Evolutionary conservation across 2,888 invertebrate genomes (phyloP), one percentile per base, ranked within the genome.

Genomic region (Hypomecis punctinalis): DNA sequence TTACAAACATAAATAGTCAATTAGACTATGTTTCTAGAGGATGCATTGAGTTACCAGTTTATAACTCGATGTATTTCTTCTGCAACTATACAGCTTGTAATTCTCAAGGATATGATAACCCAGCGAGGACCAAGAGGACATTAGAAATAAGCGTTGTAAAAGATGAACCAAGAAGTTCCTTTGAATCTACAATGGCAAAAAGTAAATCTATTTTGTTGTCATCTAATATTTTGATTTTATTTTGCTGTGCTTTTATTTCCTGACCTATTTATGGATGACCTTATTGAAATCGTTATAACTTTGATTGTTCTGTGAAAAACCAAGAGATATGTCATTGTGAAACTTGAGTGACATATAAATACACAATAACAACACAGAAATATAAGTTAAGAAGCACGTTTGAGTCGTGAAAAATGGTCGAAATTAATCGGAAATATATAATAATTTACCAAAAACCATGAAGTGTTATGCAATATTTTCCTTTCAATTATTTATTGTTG

Each of bases 1-100:
- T 70, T 61, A 84, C 81, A 61, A 84, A 84, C 67, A 79, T 88
- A 39, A 79, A 87, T 65, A 75, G 79, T 39, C 76, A 76, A 62
- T 69, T 67, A 5, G 77, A 80, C 60, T 77, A 72, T 62, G 84
- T 89, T 10, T 76, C 82, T 5, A 81, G 89, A 76, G 90, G 90
- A 63, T 91, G 90, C 68, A 76, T 78, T n/a, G 42, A 74, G 7
- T 74, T 68, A 64, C 85, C 85, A 33, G 73, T 68, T 5, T 86
- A 71, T 62, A 91, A 91, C 71, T 80, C 85, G 0, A 74, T 84
- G 35, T 83, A 75, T 72, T 72, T 72, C 55, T 84, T 82, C 69
- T 90, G 90, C 63, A 82, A 85, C 51, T 64, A 52, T 8, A 62
- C 74, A 0, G 47, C 63, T 0, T 90, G 89, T 63, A 90, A 90